phyloP scores from a whole-genome alignment of 2,888 invertebrate genomes.

The Eristalis tenax region DNA sequence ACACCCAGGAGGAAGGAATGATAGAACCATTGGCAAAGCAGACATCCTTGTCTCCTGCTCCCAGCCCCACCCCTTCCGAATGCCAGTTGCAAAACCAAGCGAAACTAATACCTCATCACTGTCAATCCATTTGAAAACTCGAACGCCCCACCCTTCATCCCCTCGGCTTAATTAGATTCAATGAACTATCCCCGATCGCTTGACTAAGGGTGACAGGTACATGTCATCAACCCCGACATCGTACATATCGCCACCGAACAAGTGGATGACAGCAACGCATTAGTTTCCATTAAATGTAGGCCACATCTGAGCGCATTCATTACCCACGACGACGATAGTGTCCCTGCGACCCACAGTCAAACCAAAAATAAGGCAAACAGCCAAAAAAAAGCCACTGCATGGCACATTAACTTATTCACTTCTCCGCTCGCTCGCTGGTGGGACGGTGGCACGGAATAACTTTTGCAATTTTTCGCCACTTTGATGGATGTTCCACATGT shows the following conservation, averaged over 20 bases:
- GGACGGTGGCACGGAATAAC: slow-evolving; percentile 59
- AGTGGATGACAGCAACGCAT: slow-evolving; percentile 71
- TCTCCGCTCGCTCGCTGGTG: slow-evolving; percentile 3
- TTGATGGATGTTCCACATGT: slow-evolving; percentile 72
- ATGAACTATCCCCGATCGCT: slow-evolving; percentile 58
- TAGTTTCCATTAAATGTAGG: slow-evolving; percentile 72
- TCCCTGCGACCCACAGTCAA: no score
- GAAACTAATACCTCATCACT: slow-evolving; percentile 20
- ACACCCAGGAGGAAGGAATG: no score
- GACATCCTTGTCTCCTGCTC: neutral
- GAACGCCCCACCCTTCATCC: slow-evolving; percentile 13
- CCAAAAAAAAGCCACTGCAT: slow-evolving; percentile 34
- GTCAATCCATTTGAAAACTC: slow-evolving; percentile 2
- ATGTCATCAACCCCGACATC: slow-evolving; percentile 28
- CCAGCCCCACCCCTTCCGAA: neutral
- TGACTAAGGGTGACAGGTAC: slow-evolving; percentile 67
- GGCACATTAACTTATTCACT: slow-evolving; percentile 72
- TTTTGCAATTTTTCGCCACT: slow-evolving; percentile 71
- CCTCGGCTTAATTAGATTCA: slow-evolving; percentile 70
- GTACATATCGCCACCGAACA: slow-evolving; percentile 48
- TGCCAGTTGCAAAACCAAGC: neutral
- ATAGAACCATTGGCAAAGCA: no score
- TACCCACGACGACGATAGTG: slow-evolving; percentile 9
- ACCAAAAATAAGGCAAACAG: no score
- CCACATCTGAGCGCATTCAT: slow-evolving; percentile 72